These are phyloP conservation scores for Pachydiplax longipennis DNA, from an alignment of 2,888 invertebrate species.

Conservation along the genomic window DNA sequence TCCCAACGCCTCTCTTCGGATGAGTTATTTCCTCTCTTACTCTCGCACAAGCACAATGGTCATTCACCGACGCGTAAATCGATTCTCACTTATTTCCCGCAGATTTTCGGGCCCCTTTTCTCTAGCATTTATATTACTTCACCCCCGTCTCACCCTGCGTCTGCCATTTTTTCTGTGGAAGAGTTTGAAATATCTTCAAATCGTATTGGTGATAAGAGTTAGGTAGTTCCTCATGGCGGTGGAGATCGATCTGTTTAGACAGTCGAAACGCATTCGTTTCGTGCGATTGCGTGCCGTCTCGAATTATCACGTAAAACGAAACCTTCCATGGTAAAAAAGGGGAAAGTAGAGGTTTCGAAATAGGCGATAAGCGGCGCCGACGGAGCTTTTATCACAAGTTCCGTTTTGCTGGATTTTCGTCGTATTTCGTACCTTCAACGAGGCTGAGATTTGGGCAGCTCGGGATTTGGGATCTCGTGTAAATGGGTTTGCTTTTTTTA, in stretches of 20 bases:
- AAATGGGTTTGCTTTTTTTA: too few relatives aligned
- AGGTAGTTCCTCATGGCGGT: background rate
- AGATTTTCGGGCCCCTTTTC: background rate
- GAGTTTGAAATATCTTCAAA: background rate
- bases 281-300: background rate
- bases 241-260: background rate
- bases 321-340: background rate
- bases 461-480: too few relatives aligned
- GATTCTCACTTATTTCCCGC: background rate
- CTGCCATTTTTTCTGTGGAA: background rate
- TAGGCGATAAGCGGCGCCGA: background rate
- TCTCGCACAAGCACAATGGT: background rate
- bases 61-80: background rate
- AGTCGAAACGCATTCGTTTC: background rate
- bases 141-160: background rate
- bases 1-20: background rate
- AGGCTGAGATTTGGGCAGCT: background rate
- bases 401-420: background rate
- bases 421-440: background rate
- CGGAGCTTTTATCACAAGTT: background rate
- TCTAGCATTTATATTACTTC: background rate
- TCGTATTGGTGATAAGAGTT: background rate
- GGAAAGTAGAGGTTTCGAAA: background rate
- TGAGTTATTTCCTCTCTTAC: constrained; percentile 1
- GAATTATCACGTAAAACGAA: background rate